phyloP scores from a whole-genome alignment of 2,888 invertebrate genomes.

The Argyresthia goedartella region DNA sequence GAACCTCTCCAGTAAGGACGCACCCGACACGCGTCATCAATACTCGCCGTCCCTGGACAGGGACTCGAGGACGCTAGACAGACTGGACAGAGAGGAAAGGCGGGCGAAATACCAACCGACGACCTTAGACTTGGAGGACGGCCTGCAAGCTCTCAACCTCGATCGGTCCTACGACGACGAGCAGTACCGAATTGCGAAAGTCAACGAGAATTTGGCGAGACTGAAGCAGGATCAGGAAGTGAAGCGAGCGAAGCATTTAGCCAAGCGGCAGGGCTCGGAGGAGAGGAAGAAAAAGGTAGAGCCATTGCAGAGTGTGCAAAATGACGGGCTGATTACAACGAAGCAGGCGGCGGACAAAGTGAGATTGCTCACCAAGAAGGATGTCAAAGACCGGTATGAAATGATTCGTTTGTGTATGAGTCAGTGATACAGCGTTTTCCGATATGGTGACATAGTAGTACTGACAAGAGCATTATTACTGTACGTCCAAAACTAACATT shows the following conservation, averaged over 20 bases:
- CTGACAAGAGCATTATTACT: too few species aligned
- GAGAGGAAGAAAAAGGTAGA: constrained; percentile 50
- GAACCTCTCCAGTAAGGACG: constrained; percentile 80
- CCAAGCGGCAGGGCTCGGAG: constrained; percentile 31
- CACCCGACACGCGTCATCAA: constrained; percentile 77
- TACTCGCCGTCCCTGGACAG: constrained; percentile 64
- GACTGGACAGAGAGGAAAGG: constrained; percentile 52
- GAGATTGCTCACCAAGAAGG: constrained; percentile 48
- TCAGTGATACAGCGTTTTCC: too few species aligned
- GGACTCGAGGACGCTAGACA: constrained; percentile 55
- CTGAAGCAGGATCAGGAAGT: constrained; percentile 52
- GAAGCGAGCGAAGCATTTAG: constrained; percentile 39
- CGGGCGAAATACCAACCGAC: constrained; percentile 61
- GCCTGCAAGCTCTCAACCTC: constrained; percentile 62
- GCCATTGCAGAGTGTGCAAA: constrained; percentile 41
- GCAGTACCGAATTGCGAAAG: constrained; percentile 57
- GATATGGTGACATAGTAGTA: too few species aligned
- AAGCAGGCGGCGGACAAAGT: constrained; percentile 56
- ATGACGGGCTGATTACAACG: constrained; percentile 40
- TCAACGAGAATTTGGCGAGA: constrained; percentile 60
- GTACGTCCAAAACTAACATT: too few species aligned
- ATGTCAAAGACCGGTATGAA: constrained; percentile 44
- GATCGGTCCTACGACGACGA: constrained; percentile 57
- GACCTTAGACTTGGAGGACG: constrained; percentile 68
- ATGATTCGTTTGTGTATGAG: too few species aligned